Evolutionary conservation across 2,113 vertebrate species (phyloP).

Genomic region (Nannobrachium achirus): DNA sequence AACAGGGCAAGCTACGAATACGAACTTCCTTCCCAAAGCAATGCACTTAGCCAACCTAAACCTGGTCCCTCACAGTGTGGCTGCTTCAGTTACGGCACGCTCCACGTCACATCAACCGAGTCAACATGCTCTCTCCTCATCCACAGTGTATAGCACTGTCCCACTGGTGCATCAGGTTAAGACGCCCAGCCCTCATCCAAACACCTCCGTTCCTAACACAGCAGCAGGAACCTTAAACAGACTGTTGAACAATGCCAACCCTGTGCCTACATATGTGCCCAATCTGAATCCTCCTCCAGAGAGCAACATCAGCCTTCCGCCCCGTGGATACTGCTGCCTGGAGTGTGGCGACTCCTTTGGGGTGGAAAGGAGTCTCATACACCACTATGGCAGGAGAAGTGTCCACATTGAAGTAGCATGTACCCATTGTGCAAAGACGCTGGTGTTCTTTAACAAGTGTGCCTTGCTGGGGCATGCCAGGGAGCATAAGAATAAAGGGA

Average conservation of each 20-base stretch:
- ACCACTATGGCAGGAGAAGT: slow-evolving; percentile 89
- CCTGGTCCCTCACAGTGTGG: slow-evolving; percentile 94
- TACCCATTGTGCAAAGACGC: slow-evolving; percentile 87
- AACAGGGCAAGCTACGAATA: slow-evolving; percentile 44
- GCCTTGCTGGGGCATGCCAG: slow-evolving; percentile 92
- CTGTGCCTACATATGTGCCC: slow-evolving; percentile 90
- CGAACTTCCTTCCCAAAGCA: slow-evolving; percentile 90
- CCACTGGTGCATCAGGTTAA: slow-evolving; percentile 95
- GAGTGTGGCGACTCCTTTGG: slow-evolving; percentile 96
- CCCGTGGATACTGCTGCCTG: slow-evolving; percentile 89
- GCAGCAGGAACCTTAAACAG: slow-evolving; percentile 88
- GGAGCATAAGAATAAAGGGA: slow-evolving; percentile 91
- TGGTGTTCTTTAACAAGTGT: slow-evolving; percentile 96
- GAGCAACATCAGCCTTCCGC: slow-evolving; percentile 86
- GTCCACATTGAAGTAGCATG: slow-evolving; percentile 96
- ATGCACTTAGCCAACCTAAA: slow-evolving; percentile 97
- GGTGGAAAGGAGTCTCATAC: slow-evolving; percentile 90
- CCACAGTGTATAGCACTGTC: slow-evolving; percentile 83
- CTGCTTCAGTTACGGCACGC: slow-evolving; percentile 87
- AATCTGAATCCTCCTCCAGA: slow-evolving; percentile 89
- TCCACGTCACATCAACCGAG: slow-evolving; percentile 77
- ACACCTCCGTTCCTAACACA: slow-evolving; percentile 54
- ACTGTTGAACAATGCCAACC: slow-evolving; percentile 89
- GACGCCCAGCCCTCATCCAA: slow-evolving; percentile 76
- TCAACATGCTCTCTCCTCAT: slow-evolving; percentile 75